Evolutionary conservation across 2,113 vertebrate species (phyloP), one percentile per base, ranked within the genome.

Genomic region (Thamnaconus septentrionalis): DNA sequence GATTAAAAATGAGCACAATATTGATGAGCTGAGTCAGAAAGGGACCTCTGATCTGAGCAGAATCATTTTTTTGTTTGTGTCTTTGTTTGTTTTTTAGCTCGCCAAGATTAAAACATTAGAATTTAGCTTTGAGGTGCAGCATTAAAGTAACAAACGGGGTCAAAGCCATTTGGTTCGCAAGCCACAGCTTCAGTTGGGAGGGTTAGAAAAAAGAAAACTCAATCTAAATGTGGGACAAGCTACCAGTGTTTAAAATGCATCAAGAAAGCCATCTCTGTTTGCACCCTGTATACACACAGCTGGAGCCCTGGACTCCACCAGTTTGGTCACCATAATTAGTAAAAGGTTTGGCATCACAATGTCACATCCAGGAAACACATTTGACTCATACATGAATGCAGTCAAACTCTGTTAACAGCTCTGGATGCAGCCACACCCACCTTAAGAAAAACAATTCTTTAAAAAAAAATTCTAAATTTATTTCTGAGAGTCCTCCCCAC

Each of bases 221-320:
- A 43, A 79, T 82, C 78, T 86, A 84, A 87, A 76, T 83, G 84
- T 87, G 87, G 80, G 82, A 89, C 83, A 86, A 79, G 69, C 73
- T 83, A 84, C 75, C 55, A 71, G 59, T 70, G 57, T 83, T 51
- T 73, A 72, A 79, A 84, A 80, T 66, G 75, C 78, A 87, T 71
- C 61, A 82, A 76, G 81, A 82, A 83, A 86, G 51, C 70, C 73
- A 69, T 79, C 62, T 65, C 63, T 10, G 5, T 81, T 85, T 76
- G 64, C 83, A 87, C 83, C 85, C 83, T 87, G 86, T 90, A 71
- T 71, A 78, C 64, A 81, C 74, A 79, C 69, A 78, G 62, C 67
- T 76, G 76, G 81, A 76, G 71, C 74, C 56, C 68, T 18, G 49
- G 52, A 48, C 8, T 41, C 2, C 10, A 31, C 45, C 46, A 68